A percentile compares a stretch with the other conserved stretches of the same genome.
phyloP scores from a whole-genome alignment of 2,113 vertebrate genomes.

The Podocnemis expansa region DNA sequence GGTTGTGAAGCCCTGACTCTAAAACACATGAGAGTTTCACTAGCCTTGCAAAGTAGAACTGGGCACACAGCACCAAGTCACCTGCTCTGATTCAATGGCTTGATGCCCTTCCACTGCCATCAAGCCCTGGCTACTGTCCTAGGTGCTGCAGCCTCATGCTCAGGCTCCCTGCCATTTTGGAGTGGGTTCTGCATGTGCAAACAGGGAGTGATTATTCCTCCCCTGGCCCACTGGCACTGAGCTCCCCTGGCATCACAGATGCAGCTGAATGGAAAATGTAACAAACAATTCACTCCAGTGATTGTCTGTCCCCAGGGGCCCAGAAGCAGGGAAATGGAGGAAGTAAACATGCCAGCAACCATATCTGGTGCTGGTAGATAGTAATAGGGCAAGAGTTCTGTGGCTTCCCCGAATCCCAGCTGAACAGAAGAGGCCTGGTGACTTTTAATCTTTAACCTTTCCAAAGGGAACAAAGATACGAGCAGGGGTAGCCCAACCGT shows the following conservation, averaged over 20 bases:
- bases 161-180: neutral
- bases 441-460: neutral
- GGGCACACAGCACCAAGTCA: neutral
- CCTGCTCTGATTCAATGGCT: neutral
- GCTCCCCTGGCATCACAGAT: neutral
- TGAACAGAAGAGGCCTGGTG: neutral
- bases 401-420: neutral
- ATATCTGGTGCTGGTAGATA: neutral
- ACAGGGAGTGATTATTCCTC: neutral
- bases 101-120: too few relatives aligned
- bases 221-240: neutral
- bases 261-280: conserved; percentile 22
- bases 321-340: neutral
- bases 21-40: too few relatives aligned
- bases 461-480: neutral
- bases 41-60: neutral
- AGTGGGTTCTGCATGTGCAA: neutral
- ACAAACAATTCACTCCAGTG: conserved; percentile 1
- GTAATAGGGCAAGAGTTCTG: neutral
- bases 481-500: too few relatives aligned
- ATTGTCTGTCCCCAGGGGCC: neutral
- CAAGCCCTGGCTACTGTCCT: neutral
- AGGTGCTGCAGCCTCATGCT: too few relatives aligned
- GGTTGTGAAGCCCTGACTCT: neutral
- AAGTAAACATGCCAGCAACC: neutral